Conservation (phyloP, 2,113 vertebrate genomes). For the Puma concolor region DNA sequence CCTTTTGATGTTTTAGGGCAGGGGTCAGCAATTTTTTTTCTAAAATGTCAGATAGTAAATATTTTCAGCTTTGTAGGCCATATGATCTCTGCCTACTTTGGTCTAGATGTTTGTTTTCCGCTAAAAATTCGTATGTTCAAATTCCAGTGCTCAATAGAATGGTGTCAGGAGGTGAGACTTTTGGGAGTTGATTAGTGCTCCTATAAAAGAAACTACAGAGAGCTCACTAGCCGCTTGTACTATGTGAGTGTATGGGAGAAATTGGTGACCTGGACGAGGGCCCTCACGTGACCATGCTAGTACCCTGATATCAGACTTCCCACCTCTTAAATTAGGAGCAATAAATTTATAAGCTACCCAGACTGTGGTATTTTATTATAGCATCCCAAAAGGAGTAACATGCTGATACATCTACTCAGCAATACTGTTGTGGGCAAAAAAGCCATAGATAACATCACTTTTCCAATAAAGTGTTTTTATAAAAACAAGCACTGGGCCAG, state of each 20-base stretch:
- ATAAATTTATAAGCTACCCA: neutral
- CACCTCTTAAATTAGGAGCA: neutral
- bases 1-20: neutral
- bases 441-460: neutral
- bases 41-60: neutral
- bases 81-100: neutral
- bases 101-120: neutral
- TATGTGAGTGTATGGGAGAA: neutral
- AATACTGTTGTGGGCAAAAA: neutral
- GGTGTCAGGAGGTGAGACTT: too few species aligned
- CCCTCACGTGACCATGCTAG: neutral
- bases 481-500: neutral
- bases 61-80: neutral
- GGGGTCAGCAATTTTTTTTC: neutral
- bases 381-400: neutral
- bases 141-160: neutral
- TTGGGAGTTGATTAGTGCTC: neutral
- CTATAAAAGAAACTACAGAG: neutral
- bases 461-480: neutral
- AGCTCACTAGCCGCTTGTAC: neutral
- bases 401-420: neutral
- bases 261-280: neutral
- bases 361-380: neutral
- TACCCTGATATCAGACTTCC: neutral
- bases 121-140: neutral